Conservation (phyloP, 2,888 invertebrate species). For the Microplitis manilae region DNA sequence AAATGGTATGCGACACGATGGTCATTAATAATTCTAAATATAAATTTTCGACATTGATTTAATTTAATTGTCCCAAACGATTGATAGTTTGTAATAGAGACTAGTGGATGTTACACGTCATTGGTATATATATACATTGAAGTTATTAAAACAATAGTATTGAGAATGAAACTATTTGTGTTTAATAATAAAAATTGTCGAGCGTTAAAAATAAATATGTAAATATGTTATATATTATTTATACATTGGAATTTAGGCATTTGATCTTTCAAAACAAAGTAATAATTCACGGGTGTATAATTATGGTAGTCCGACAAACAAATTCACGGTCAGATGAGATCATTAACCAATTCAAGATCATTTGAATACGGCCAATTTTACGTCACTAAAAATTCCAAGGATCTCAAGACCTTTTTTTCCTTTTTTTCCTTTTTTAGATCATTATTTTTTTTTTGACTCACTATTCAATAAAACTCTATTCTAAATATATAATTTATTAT, state of each 20-base stretch:
- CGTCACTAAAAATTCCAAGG: not conserved
- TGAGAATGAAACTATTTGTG: not conserved
- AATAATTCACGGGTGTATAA: not conserved
- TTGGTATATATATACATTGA: not conserved
- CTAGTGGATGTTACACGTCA: not conserved
- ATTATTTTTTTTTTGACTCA: not conserved
- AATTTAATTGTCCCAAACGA: constrained; percentile 1
- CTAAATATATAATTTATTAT: not conserved
- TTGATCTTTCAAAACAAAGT: not conserved
- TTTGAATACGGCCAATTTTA: not conserved
- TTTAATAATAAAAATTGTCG: not conserved
- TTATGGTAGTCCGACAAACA: not conserved
- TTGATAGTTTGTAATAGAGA: not conserved
- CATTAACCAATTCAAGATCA: not conserved
- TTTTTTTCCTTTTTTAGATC: not conserved
- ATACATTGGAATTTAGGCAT: not conserved
- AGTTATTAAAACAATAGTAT: not conserved
- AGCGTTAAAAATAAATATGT: not conserved
- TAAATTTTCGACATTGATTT: not conserved
- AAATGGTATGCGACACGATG: not conserved
- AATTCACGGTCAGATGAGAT: not conserved
- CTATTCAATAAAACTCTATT: not conserved
- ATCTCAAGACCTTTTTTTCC: not conserved
- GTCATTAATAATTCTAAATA: not conserved
- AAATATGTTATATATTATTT: not conserved